Conservation (phyloP, 2,888 invertebrate species). For the Ptilodon capucinus region DNA sequence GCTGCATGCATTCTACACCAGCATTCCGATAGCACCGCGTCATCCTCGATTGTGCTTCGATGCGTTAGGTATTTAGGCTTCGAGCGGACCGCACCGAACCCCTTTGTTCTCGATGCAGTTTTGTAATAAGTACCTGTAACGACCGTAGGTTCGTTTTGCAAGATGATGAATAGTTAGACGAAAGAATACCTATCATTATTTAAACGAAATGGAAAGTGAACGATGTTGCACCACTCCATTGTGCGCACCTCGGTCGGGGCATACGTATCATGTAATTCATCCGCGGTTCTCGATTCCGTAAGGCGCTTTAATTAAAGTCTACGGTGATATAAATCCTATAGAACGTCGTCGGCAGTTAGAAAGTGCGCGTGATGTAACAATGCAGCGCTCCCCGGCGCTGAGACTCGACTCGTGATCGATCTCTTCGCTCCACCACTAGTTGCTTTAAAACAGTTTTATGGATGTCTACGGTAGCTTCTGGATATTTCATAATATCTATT, state of each 20-base stretch:
- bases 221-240: slow-evolving; percentile 65
- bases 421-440: slow-evolving; percentile 45
- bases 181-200: slow-evolving; percentile 48
- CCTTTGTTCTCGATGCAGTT: slow-evolving; percentile 48
- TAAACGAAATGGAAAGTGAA: slow-evolving; percentile 62
- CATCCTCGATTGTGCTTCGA: slow-evolving; percentile 63
- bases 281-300: slow-evolving; percentile 48
- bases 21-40: slow-evolving; percentile 72
- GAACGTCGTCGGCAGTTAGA: slow-evolving; percentile 63
- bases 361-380: slow-evolving; percentile 72
- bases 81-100: slow-evolving; percentile 43
- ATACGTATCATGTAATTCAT: slow-evolving; percentile 51
- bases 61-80: slow-evolving; percentile 58
- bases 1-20: slow-evolving; percentile 67
- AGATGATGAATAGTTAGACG: slow-evolving; percentile 46
- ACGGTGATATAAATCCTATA: slow-evolving; percentile 66
- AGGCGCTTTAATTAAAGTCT: slow-evolving; percentile 66
- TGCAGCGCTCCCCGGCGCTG: slow-evolving; percentile 44
- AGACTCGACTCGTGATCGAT: slow-evolving; percentile 56
- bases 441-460: slow-evolving; percentile 30
- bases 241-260: slow-evolving; percentile 48
- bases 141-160: slow-evolving; percentile 39
- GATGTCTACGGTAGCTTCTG: background rate
- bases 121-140: slow-evolving; percentile 39
- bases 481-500: background rate